Conservation (phyloP, 2,797 vertebrate species). For the Poecilia wingei region DNA sequence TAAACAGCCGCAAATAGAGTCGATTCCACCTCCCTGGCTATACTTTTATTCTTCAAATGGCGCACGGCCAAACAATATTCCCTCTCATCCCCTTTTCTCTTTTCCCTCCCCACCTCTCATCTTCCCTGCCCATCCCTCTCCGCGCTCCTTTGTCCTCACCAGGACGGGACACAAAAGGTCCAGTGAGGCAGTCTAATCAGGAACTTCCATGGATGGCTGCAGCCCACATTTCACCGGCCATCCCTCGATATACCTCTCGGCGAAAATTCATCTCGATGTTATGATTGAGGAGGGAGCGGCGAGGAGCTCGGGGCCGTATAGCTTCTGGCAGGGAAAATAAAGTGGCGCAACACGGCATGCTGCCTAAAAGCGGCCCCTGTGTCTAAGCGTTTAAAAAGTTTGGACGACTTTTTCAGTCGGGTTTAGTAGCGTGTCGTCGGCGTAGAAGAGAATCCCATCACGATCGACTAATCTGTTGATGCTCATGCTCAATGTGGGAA, state of each 20-base stretch:
- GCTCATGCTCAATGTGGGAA: not conserved
- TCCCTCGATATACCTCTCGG: conserved; percentile 76
- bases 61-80: conserved; percentile 62
- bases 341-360: conserved; percentile 3
- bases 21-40: conserved; percentile 40
- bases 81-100: conserved; percentile 57
- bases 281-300: conserved; percentile 81
- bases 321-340: conserved; percentile 48
- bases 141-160: conserved; percentile 78
- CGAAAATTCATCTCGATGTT: conserved; percentile 74
- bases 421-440: not conserved
- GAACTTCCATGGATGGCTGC: conserved; percentile 84
- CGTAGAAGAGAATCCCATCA: not conserved
- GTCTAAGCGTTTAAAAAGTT: conserved; percentile 44
- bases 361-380: conserved; percentile 6
- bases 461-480: not conserved
- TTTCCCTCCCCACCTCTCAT: conserved; percentile 65
- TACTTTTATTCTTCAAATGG: conserved; percentile 61
- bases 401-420: not conserved
- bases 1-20: conserved; percentile 36
- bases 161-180: conserved; percentile 83
- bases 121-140: conserved; percentile 77
- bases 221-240: conserved; percentile 76
- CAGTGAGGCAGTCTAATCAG: conserved; percentile 87
- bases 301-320: conserved; percentile 57